Conservation (phyloP, 2,113 vertebrate genomes). For the Typhlomys cinereus region DNA sequence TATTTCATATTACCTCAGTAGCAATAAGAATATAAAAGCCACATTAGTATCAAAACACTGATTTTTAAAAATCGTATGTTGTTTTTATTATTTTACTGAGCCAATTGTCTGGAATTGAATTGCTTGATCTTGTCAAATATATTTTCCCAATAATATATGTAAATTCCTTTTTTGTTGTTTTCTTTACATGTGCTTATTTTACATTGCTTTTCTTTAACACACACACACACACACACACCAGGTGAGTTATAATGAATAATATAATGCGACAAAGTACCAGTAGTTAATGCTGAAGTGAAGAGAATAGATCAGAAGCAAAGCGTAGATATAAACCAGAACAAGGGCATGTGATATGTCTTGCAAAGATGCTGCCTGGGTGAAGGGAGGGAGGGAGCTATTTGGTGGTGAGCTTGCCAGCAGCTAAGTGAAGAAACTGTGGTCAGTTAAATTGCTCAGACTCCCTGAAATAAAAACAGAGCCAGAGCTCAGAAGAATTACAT, state of each 20-base stretch:
- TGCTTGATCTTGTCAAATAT: background rate
- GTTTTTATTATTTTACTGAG: background rate
- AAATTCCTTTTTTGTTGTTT: background rate
- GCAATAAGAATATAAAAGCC: background rate
- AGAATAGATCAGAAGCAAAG: background rate
- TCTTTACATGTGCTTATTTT: background rate
- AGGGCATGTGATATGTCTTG: background rate
- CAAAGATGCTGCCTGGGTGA: no score
- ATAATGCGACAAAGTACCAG: background rate
- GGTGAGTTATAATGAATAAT: background rate
- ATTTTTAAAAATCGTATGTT: background rate
- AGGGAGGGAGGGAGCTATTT: background rate
- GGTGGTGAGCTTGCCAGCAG: background rate
- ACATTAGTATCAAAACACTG: background rate
- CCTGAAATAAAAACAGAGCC: background rate
- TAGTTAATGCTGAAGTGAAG: slow-evolving; percentile 1
- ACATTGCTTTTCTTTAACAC: background rate
- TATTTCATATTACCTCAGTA: background rate
- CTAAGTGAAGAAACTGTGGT: background rate
- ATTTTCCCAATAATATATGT: background rate
- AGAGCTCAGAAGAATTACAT: background rate
- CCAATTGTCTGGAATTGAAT: background rate
- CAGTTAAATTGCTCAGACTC: background rate
- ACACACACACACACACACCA: no score
- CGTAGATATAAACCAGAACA: slow-evolving; percentile 7